Conservation (phyloP, 2,797 vertebrate genomes). For the Muraenolepis orangiensis region DNA sequence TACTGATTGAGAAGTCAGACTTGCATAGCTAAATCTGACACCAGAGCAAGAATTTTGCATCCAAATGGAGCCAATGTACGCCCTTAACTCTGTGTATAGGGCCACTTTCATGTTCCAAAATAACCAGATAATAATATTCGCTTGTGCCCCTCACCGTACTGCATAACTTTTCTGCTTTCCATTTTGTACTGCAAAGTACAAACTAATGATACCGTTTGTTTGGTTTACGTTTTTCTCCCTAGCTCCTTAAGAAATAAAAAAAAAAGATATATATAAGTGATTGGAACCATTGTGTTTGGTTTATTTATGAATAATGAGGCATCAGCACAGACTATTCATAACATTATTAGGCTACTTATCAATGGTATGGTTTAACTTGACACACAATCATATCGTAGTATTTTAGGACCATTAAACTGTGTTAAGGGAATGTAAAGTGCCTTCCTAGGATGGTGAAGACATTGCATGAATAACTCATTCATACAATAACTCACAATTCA, state of each 20-base stretch:
- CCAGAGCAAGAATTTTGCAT: constrained; percentile 36
- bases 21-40: constrained; percentile 48
- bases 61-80: constrained; percentile 13
- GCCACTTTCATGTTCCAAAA: constrained; percentile 23
- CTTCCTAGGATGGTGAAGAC: neutral
- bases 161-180: constrained; percentile 46
- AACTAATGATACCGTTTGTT: constrained; percentile 63
- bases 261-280: constrained; percentile 62
- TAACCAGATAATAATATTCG: constrained; percentile 34
- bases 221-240: constrained; percentile 70
- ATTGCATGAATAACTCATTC: neutral
- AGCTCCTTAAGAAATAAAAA: constrained; percentile 72
- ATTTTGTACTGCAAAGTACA: constrained; percentile 59
- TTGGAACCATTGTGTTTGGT: constrained; percentile 64
- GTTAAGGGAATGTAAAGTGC: neutral
- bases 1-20: neutral
- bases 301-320: constrained; percentile 7
- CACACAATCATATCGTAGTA: neutral
- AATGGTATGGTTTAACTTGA: neutral
- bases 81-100: constrained; percentile 20
- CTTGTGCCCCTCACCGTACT: constrained; percentile 40
- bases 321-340: neutral
- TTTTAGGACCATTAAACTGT: neutral
- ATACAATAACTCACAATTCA: neutral
- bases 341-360: neutral